These are phyloP conservation scores for Plebejus argus DNA, from an alignment of 2,888 invertebrate species.

Conservation along the genomic window DNA sequence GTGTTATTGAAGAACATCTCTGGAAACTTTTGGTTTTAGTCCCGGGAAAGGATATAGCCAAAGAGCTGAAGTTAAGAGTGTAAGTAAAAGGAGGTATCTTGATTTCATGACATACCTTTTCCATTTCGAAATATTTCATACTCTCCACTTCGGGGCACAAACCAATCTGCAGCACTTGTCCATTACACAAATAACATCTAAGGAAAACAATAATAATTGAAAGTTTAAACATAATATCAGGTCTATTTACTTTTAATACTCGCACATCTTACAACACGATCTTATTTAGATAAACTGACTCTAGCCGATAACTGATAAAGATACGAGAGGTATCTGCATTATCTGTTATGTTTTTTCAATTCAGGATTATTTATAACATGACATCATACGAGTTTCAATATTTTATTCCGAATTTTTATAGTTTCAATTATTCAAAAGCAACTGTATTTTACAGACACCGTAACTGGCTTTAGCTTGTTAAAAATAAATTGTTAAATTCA, in stretches of 20 bases:
- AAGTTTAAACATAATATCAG: conserved; percentile 47
- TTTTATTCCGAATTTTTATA: too few relatives aligned
- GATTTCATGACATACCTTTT: conserved; percentile 51
- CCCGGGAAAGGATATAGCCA: too few relatives aligned
- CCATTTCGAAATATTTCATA: conserved; percentile 65
- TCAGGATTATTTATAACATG: background rate
- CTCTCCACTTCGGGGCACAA: conserved; percentile 57
- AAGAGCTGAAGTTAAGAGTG: too few relatives aligned
- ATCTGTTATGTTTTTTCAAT: background rate
- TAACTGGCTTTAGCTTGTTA: too few relatives aligned
- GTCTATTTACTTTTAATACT: background rate
- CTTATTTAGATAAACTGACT: background rate
- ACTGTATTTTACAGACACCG: too few relatives aligned
- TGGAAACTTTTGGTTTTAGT: too few relatives aligned
- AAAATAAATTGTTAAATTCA: too few relatives aligned
- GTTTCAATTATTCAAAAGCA: too few relatives aligned
- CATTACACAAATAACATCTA: conserved; percentile 43
- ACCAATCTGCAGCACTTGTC: conserved; percentile 66
- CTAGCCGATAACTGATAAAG: background rate
- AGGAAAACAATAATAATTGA: conserved; percentile 43
- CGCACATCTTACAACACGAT: background rate
- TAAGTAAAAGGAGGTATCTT: too few relatives aligned
- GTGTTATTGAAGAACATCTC: too few relatives aligned
- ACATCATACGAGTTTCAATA: too few relatives aligned
- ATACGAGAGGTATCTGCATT: background rate